Base-by-base conservation (phyloP, 1,140 invertebrate genomes). In the Acromyrmex charruanus region DNA sequence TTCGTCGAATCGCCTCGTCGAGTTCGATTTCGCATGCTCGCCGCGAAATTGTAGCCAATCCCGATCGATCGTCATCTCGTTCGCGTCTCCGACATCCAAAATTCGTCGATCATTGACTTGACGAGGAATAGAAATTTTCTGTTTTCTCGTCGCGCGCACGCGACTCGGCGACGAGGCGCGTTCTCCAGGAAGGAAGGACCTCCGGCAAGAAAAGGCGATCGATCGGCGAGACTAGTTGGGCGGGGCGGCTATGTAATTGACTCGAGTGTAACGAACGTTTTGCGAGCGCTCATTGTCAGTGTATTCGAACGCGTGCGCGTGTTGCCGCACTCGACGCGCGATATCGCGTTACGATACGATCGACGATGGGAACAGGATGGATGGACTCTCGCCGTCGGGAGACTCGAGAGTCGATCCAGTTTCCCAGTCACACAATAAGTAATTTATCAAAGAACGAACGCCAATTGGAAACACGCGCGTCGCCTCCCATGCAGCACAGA, bases 201-300 rank as follows among this genome's bases (percentile, higher is more conserved):
- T 69, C 21, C 35, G 55, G 49, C 74, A 89, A 81, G 55, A 66
- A 89, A 81, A 84, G 72, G 55, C 68, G 71, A 81, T 87, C 53
- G 68, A 86, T 90, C 61, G 77, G 66, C 68, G 82, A 69, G 35
- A 81, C 39, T 58, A 35, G 85, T 75, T 89, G 86, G 35, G 28
- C 39, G 59, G 71, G 25, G 66, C 65, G 63, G 53, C 49, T 51
- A 25, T 28, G 28, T 61, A 69, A 81, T 44, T 81, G 63, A 80
- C 16, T 25, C 49, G 77, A 80, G n/a, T 35, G 44, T 80, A 44
- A 59, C 21, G 44, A 82, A 31, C n/a, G 18, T 72, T 74, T 51
- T 14, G 39, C 31, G 31, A 49, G 49, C 28, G 21, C 59, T 14
- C 61, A 21, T 1, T 5, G 16, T 61, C 14, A 58, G 55, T 21